Evolutionary conservation across 2,797 vertebrate species (phyloP).

Genomic region (Lithobates pipiens): DNA sequence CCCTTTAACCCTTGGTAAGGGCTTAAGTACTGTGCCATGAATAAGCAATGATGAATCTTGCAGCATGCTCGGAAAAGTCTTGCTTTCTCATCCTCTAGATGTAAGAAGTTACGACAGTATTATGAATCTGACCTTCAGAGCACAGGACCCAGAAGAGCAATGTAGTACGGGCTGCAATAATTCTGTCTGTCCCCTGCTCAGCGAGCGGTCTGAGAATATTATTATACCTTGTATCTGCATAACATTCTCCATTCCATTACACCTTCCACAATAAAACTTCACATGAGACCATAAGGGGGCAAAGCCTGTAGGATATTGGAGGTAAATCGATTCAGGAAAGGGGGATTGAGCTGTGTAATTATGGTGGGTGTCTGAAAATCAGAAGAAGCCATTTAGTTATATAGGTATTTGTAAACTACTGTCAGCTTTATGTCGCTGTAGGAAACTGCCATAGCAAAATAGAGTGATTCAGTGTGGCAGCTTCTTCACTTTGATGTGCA

Average conservation of each 20-base stretch:
- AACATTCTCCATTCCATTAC: conserved; percentile 37
- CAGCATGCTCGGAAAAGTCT: conserved; percentile 21
- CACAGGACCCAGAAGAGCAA: conserved; percentile 60
- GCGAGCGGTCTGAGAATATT: conserved; percentile 51
- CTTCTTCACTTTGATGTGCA: conserved; percentile 2
- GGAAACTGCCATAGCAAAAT: not conserved
- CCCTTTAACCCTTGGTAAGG: conserved; percentile 27
- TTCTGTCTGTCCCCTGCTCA: conserved; percentile 59
- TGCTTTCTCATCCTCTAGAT: conserved; percentile 42
- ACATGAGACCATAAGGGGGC: conserved; percentile 19
- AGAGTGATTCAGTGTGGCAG: conserved; percentile 13
- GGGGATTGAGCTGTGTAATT: not conserved
- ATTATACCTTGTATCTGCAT: conserved; percentile 54
- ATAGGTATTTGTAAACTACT: conserved; percentile 24
- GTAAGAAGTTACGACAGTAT: conserved; percentile 50
- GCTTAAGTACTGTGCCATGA: conserved; percentile 36
- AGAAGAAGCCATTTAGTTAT: not conserved
- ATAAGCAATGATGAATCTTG: conserved; percentile 31
- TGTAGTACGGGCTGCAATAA: conserved; percentile 57
- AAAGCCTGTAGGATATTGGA: not conserved
- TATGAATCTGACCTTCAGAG: conserved; percentile 61
- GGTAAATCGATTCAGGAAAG: conserved; percentile 10
- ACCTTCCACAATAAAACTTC: conserved; percentile 31
- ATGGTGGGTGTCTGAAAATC: not conserved
- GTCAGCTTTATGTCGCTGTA: conserved; percentile 26